phyloP scores from a whole-genome alignment of 2,797 vertebrate species.

The Sparus aurata region DNA sequence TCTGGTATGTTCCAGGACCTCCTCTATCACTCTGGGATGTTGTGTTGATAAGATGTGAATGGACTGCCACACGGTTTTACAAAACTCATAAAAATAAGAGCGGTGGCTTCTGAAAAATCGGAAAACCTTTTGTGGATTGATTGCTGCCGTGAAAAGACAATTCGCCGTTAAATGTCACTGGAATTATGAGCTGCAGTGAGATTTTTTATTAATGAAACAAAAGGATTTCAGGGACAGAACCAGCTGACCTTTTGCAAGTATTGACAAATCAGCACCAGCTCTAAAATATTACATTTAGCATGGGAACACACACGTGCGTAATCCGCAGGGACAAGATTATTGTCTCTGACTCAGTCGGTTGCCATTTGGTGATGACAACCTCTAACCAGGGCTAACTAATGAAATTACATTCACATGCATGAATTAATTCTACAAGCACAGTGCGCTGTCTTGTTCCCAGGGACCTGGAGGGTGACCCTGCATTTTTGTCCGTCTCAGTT shows the following conservation, averaged over 20 bases:
- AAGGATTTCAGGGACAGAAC: conserved; percentile 3
- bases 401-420: conserved; percentile 27
- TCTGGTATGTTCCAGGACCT: conserved; percentile 30
- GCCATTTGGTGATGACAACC: conserved; percentile 22
- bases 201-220: conserved; percentile 31
- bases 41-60: conserved; percentile 50
- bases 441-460: conserved; percentile 51
- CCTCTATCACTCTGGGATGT: conserved; percentile 34
- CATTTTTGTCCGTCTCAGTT: conserved; percentile 19
- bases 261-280: conserved; percentile 10
- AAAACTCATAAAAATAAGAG: conserved; percentile 46
- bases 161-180: conserved; percentile 45
- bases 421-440: conserved; percentile 18
- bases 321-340: neutral
- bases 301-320: neutral
- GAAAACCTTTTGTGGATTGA: conserved; percentile 42
- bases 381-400: conserved; percentile 21
- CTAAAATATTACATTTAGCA: neutral
- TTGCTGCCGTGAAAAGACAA: conserved; percentile 45
- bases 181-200: conserved; percentile 31
- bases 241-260: conserved; percentile 14
- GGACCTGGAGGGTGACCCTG: conserved; percentile 18
- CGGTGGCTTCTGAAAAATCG: conserved; percentile 25
- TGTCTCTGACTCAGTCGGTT: conserved; percentile 20
- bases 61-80: conserved; percentile 36